Evolutionary conservation across 1,140 invertebrate genomes (phyloP), one percentile per base, ranked within the genome.

Genomic region (Ceratina australensis): DNA sequence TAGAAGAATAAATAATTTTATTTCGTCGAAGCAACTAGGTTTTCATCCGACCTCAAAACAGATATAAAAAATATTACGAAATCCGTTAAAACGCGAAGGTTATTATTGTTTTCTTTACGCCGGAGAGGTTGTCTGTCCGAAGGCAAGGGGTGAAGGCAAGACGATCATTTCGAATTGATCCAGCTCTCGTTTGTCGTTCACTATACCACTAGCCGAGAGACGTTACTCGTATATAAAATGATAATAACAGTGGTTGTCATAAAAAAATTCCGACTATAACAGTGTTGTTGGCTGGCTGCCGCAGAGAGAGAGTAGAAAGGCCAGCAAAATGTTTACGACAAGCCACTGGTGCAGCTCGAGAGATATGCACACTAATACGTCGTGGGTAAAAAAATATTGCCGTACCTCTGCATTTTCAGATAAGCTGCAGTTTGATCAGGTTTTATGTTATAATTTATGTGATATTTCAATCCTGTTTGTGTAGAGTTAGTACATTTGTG

Each of bases 291-390:
- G 13, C 12, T 8, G 15, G 28, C 16, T n/a, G 22, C 10, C 26
- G 3, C 20, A 3, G 12, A 10, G 20, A 20, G n/a, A 47, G n/a
- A 52, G 69, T 3, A 18, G 52, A 33, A 57, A 49, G 52, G 63
- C 42, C 54, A 57, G 63, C 73, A 22, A 68, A 68, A 68, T 50
- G 64, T 75, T 75, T 75, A 75, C 73, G 64, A 66, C 52, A 54
- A 10, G 4, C 63, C 28, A n/a, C 3, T n/a, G 28, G 2, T 18
- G 24, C 3, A 57, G 16, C 26, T 22, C 33, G 52, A 42, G 24
- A 16, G 52, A 72, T 57, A 59, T 28, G 16, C 63, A 13, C 10
- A 42, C 33, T 42, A 8, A 42, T 5, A 33, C 10, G 10, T 42
- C n/a, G 0, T 13, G 16, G 24, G 0, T 1, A 16, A 12, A 64